Percentiles rank a stretch among this genome's conserved stretches.
Conservation (phyloP, 1,140 invertebrate species). For the Diorhabda sublineata region DNA sequence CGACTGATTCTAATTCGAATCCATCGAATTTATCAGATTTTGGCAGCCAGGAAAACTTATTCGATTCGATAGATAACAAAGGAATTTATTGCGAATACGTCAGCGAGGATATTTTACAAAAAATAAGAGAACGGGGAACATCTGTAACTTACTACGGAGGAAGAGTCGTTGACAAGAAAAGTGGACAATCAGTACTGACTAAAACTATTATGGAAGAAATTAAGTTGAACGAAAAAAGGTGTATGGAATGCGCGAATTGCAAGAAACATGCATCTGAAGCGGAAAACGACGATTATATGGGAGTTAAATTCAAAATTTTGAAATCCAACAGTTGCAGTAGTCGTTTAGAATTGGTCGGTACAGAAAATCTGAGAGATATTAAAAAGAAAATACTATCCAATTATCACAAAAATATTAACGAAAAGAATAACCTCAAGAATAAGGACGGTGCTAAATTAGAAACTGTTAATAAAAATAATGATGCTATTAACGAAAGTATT, state of each 20-base stretch:
- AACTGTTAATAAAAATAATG: conserved; percentile 30
- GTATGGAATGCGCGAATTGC: conserved; percentile 28
- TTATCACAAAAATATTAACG: conserved; percentile 31
- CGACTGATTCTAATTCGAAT: conserved; percentile 34
- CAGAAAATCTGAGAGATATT: conserved; percentile 45
- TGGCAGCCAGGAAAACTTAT: conserved; percentile 55
- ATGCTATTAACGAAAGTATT: conserved; percentile 43
- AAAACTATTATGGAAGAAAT: conserved; percentile 67
- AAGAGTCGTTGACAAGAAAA: conserved; percentile 66
- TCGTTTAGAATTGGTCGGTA: conserved; percentile 70
- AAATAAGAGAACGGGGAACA: conserved; percentile 79
- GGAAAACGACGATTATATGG: conserved; percentile 49
- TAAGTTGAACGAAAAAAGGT: conserved; percentile 51
- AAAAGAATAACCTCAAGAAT: conserved; percentile 35
- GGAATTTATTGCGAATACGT: conserved; percentile 62
- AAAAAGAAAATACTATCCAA: conserved; percentile 36
- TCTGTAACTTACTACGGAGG: conserved; percentile 84
- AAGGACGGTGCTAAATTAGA: conserved; percentile 46
- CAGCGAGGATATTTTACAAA: conserved; percentile 74
- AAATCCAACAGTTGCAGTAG: conserved; percentile 83
- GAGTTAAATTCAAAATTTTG: conserved; percentile 70
- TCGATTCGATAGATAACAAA: conserved; percentile 51
- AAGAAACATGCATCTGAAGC: conserved; percentile 22
- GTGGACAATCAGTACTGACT: conserved; percentile 55
- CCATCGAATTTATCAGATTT: conserved; percentile 40